Evolutionary conservation across 2,888 invertebrate genomes (phyloP).

Genomic region (Epinotia demarniana): DNA sequence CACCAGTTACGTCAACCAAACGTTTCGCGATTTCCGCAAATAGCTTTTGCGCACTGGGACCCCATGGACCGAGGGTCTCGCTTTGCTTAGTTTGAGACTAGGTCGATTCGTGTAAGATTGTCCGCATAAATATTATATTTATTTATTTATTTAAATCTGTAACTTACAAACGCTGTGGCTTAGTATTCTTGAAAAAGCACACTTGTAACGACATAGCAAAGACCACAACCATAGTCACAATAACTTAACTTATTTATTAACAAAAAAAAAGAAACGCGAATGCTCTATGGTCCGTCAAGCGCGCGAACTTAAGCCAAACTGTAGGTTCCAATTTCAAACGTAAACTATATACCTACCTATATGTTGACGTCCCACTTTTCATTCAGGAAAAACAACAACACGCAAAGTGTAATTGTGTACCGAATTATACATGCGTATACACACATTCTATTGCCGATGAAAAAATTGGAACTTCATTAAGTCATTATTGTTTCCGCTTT

Average conservation of each 20-base stretch:
- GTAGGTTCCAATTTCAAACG: conserved; percentile 47
- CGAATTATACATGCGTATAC: conserved; percentile 22
- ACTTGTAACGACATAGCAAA: conserved; percentile 25
- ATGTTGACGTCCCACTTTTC: conserved; percentile 76
- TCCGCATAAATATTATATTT: no score
- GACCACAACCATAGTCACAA: conserved; percentile 23
- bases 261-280: conserved; percentile 1
- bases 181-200: conserved; percentile 2
- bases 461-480: conserved; percentile 13
- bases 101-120: no score
- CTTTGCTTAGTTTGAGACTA: no score
- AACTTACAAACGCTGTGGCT: background rate
- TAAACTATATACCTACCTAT: conserved; percentile 61
- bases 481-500: conserved; percentile 30
- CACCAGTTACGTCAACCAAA: no score
- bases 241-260: background rate
- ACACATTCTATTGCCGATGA: background rate
- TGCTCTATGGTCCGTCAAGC: conserved; percentile 25
- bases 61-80: no score
- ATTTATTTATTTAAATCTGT: no score
- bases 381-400: conserved; percentile 72
- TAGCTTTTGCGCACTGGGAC: no score
- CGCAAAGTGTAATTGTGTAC: conserved; percentile 50
- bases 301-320: conserved; percentile 47
- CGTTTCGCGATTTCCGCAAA: no score